These are phyloP conservation scores for Ophioninae sp. DNA, from an alignment of 2,888 invertebrate genomes.

Conservation along the genomic window DNA sequence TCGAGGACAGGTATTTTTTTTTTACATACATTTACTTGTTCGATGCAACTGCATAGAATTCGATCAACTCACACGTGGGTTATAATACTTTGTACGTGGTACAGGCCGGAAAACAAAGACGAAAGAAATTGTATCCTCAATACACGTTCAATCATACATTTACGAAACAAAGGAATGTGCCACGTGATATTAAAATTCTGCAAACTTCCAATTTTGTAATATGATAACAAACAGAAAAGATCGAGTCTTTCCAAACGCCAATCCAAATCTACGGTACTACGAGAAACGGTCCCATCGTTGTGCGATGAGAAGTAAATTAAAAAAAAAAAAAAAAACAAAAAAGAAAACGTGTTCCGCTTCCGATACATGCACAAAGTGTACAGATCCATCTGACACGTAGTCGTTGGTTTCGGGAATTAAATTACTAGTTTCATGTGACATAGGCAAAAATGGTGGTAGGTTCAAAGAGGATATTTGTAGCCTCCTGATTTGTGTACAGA, in stretches of 20 bases:
- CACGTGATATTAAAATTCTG: conserved; percentile 32
- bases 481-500: conserved; percentile 16
- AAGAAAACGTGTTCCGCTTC: conserved; percentile 5
- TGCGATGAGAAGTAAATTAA: conserved; percentile 19
- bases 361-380: conserved; percentile 47
- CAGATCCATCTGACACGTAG: conserved; percentile 23
- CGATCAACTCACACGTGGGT: conserved; percentile 19
- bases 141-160: conserved; percentile 19
- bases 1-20: neutral
- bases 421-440: neutral
- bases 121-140: conserved; percentile 23
- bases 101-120: conserved; percentile 23
- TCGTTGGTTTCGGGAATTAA: conserved; percentile 19
- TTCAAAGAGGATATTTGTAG: conserved; percentile 23
- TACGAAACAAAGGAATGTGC: conserved; percentile 36
- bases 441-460: conserved; percentile 3
- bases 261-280: conserved; percentile 56
- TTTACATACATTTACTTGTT: conserved; percentile 13
- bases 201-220: conserved; percentile 22
- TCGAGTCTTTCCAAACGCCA: conserved; percentile 25
- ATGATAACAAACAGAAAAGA: neutral
- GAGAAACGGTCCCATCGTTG: conserved; percentile 32
- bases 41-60: conserved; percentile 23
- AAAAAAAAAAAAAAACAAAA: neutral
- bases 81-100: neutral